phyloP scores from a whole-genome alignment of 2,797 vertebrate species.

The Notolepis coatsorum region DNA sequence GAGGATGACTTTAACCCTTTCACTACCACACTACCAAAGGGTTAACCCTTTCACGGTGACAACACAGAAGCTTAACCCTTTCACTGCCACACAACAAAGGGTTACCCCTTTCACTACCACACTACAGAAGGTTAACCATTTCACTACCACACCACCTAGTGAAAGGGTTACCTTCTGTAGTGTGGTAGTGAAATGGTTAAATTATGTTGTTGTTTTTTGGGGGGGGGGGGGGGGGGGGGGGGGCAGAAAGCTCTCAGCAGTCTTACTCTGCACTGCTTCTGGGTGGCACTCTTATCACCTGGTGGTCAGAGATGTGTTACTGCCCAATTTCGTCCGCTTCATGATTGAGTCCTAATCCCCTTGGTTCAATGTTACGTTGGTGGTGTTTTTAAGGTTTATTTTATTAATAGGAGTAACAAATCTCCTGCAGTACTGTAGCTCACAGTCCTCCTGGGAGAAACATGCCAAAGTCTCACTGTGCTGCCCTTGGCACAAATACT shows the following conservation, averaged over 20 bases:
- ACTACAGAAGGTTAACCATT: no score
- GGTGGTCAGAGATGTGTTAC: constrained; percentile 36
- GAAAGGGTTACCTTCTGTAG: no score
- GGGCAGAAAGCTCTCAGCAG: constrained; percentile 39
- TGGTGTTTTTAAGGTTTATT: constrained; percentile 15
- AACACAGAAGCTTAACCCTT: no score
- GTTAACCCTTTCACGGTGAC: no score
- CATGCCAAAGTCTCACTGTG: constrained; percentile 3
- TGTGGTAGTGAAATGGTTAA: no score
- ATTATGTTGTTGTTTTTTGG: no score
- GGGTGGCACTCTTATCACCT: constrained; percentile 27
- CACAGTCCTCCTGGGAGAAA: not conserved
- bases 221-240: no score
- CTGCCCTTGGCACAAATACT: constrained; percentile 27
- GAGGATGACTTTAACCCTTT: constrained; percentile 35
- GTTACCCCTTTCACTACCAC: no score
- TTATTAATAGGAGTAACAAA: constrained; percentile 14
- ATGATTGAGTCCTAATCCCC: constrained; percentile 54
- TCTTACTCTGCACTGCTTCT: constrained; percentile 29
- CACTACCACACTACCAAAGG: no score
- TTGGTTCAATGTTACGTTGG: constrained; percentile 33
- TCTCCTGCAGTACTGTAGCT: no score
- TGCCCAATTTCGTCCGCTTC: constrained; percentile 50
- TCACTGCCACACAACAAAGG: no score
- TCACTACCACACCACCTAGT: no score